These are phyloP conservation scores for Pomacea canaliculata DNA, from an alignment of 2,888 invertebrate genomes.

Conservation along the genomic window DNA sequence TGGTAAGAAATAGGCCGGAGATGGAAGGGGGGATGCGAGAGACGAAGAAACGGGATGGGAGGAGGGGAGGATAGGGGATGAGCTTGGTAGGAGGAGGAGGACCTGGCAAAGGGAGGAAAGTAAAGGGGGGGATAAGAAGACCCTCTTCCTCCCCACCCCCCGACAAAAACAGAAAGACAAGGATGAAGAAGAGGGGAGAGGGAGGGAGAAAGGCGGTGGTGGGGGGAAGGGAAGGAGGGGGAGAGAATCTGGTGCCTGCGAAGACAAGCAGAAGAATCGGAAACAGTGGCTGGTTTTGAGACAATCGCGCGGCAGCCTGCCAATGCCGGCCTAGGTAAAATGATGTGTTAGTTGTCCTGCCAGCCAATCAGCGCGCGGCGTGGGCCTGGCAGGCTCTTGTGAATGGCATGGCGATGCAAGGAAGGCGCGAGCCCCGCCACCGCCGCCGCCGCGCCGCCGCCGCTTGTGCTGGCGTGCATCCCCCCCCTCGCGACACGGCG, in stretches of 20 bases:
- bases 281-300: conserved; percentile 11
- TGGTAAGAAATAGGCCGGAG: conserved; percentile 22
- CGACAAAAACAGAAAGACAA: not conserved
- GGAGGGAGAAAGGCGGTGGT: not conserved
- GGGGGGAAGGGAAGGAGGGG: not conserved
- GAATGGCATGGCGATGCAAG: conserved; percentile 14
- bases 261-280: conserved; percentile 6
- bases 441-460: not conserved
- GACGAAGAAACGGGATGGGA: not conserved
- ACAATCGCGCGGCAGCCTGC: conserved; percentile 22
- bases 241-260: too few species aligned
- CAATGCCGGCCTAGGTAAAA: conserved; percentile 21
- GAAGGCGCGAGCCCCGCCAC: not conserved
- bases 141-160: too few species aligned
- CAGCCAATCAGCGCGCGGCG: conserved; percentile 1
- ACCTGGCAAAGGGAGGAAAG: not conserved
- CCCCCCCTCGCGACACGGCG: too few species aligned
- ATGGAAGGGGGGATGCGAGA: not conserved
- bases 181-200: not conserved
- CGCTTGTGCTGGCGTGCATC: not conserved
- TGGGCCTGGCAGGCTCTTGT: conserved; percentile 12
- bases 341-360: conserved; percentile 21
- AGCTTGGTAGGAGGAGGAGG: not conserved
- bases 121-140: not conserved
- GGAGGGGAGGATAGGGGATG: conserved; percentile 1